phyloP scores from a whole-genome alignment of 2,113 vertebrate genomes.

The Oreochromis niloticus region DNA sequence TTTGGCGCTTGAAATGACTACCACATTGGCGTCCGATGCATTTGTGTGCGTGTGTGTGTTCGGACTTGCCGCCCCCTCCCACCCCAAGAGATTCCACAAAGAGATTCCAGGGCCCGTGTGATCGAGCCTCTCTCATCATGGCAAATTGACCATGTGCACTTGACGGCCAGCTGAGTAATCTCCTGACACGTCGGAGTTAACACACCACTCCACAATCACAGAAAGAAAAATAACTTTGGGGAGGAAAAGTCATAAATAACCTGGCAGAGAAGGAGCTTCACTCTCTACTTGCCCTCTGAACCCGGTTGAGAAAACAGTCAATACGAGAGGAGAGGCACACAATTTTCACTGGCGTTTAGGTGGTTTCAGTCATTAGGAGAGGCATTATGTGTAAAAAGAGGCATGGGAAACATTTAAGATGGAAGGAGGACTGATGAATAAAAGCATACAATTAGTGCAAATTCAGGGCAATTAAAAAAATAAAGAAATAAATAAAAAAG shows the following conservation, averaged over 20 bases:
- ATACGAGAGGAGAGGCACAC: constrained; percentile 52
- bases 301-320: constrained; percentile 63
- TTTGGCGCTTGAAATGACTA: constrained; percentile 72
- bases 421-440: neutral
- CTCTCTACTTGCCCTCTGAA: constrained; percentile 68
- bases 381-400: constrained; percentile 37
- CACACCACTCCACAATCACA: constrained; percentile 67
- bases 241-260: constrained; percentile 72
- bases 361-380: constrained; percentile 53
- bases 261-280: constrained; percentile 51
- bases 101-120: constrained; percentile 60
- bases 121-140: constrained; percentile 66
- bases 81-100: constrained; percentile 44
- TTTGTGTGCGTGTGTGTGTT: neutral
- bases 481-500: rapidly evolving
- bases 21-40: constrained; percentile 65
- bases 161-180: constrained; percentile 72
- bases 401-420: constrained; percentile 11
- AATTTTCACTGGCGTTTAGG: constrained; percentile 49
- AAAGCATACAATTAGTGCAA: neutral
- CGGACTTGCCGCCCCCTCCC: neutral
- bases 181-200: constrained; percentile 64
- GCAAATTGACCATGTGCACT: constrained; percentile 72
- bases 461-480: neutral
- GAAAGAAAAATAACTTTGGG: constrained; percentile 72